Evolutionary conservation across 2,797 vertebrate species (phyloP), one percentile per base, ranked within the genome.

Genomic region (Sphaeramia orbicularis): DNA sequence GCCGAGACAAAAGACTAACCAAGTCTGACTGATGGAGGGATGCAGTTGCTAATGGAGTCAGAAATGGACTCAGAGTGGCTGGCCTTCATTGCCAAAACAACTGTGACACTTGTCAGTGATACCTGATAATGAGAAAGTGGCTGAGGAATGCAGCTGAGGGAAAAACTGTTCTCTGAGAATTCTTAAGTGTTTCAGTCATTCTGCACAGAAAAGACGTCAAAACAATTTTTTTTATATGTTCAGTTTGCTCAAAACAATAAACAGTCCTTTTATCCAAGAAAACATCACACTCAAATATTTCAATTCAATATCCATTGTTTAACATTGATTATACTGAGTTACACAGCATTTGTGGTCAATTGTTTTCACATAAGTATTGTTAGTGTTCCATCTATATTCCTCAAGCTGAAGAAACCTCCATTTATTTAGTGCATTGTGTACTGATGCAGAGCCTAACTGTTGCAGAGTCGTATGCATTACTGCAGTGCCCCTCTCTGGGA

Each of bases 401-500:
- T 42, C 16, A 35, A 18, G 35, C 47, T 56, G 55, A 32, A 43
- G 47, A 58, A 27, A 61, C 55, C 41, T 58, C 15, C 36, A 24
- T 63, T 62, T 56, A 16, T 76, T 62, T 21, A 19, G 16, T 61
- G 36, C 35, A 2, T 38, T 55, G 60, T 53, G 18, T 61, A 21
- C n/a, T 51, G 65, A 76, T 66, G 55, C 60, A 47, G 63, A 35
- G 65, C 59, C 16, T 44, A 50, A 55, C 24, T 60, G 64, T 35
- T 27, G 12, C 57, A 42, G 61, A 66, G 61, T 54, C 48, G 76
- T 80, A 38, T 71, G 86, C 70, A 82, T 74, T 83, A 66, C 89
- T 86, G 69, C 89, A 93, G 86, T 89, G 90, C 91, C 91, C 88
- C 91, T 91, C 86, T 78, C 88, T 92, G 91, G 91, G 81, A 83